Percentiles rank a stretch among this genome's conserved stretches.
These are phyloP conservation scores for Baryphthengus martii DNA, from an alignment of 2,113 vertebrate species.

Conservation along the genomic window DNA sequence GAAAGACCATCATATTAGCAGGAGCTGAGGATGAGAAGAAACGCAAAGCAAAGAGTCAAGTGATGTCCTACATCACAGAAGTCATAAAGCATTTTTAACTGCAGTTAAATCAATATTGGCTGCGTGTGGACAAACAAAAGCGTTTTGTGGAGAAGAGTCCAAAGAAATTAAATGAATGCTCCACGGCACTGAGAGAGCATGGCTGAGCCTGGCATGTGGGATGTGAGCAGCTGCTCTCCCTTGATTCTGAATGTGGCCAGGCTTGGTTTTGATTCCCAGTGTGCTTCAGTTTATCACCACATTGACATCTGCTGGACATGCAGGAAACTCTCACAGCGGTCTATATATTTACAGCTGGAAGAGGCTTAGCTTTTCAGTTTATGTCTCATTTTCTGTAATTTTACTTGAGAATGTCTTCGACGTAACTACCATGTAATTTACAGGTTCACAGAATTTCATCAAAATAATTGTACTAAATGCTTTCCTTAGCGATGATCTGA, in stretches of 20 bases:
- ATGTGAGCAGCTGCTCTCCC: not conserved
- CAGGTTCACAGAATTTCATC: not conserved
- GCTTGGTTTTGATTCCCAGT: not conserved
- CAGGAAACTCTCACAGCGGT: not conserved
- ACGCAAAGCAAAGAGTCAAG: not conserved
- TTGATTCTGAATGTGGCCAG: not conserved
- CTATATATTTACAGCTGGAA: not conserved
- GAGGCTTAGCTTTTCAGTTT: not conserved
- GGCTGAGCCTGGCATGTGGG: not conserved
- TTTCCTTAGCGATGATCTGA: not conserved
- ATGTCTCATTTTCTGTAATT: not conserved
- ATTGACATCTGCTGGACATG: slow-evolving; percentile 3
- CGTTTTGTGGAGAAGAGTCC: not conserved
- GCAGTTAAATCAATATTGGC: not conserved
- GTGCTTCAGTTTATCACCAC: not conserved
- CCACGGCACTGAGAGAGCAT: not conserved
- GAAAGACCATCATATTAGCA: not conserved
- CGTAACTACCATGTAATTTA: not conserved
- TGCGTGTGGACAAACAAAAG: not conserved
- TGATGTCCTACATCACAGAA: accelerated
- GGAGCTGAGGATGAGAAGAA: not conserved
- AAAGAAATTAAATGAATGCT: not conserved
- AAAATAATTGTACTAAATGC: not conserved
- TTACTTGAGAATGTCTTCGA: not conserved
- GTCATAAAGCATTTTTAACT: not conserved